Evolutionary conservation across 92 coral and sea anemone species (phyloP), one percentile per base, ranked within the genome.

Genomic region (Ricordea florida): DNA sequence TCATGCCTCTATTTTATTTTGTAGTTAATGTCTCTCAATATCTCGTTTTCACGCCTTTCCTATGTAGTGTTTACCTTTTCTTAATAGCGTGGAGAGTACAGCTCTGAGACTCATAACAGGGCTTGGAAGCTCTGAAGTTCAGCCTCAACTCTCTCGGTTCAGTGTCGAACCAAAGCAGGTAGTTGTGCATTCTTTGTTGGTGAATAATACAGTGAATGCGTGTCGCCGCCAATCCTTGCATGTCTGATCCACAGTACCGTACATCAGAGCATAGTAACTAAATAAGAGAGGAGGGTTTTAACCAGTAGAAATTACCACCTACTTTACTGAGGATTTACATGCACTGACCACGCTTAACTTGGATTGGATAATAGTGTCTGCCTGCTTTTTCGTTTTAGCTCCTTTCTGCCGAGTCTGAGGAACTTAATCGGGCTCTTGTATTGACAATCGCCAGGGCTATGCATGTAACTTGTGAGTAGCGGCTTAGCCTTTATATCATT

Each of bases 381-480:
- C 27, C 56, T 11, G 11, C 29, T 17, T 34, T 25, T 33, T 24
- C 45, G 7, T 65, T 62, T 13, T n/a, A 94, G 98, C 87, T 94
- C 24, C 83, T 94, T 41, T 92, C 98, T 13, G 69, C 84, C 16
- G 98, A 94, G 62, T 94, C 98, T 0, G 98, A 94, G 73, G 98
- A 94, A 30, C 80, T 94, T 25, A 94, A 94, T 46, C 90, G 98
- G 8, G 89, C 93, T 7, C 91, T 94, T 62, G 98, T 94, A 1
- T 50, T 94, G 56, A 94, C 97, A 46, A 88, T 94, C 15, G 98
- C 98, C n/a, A 83, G 98, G 18, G 85, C 98, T 10, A 94, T 94
- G 92, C 97, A 94, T 69, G 92, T 94, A 38, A 91, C 98, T 40
- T 90, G 98, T 93, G 18, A 43, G 87, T 73, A 41, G 2, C 42